Base-by-base conservation (phyloP, 1,140 invertebrate genomes). In the Zaprionus lachaisei region DNA sequence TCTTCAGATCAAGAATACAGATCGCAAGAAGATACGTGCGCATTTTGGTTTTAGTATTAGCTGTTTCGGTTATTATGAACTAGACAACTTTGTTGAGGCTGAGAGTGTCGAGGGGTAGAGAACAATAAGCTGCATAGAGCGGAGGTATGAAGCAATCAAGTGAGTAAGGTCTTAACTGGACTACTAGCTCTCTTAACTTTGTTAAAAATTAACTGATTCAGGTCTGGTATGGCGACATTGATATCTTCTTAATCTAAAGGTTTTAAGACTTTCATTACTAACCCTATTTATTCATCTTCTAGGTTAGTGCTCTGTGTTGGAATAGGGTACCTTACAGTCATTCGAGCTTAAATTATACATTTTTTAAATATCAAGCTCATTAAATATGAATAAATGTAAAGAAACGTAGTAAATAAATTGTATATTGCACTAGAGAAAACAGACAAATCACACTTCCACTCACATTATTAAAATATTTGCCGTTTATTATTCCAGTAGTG, bases 1-100 rank as follows among this genome's bases (percentile, higher is more conserved):
- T 73, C 63, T 74, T 28, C 12, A 74, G 66, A 47, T 14, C 12
- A 11, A 44, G 49, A 24, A 61, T 58, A 58, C 7, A 73, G 37
- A 61, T 44, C 6, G 14, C 17, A 44, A n/a, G 54, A 12, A 26
- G 70, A 66, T 72, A 66, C n/a, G 15, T 37, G 12, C 11, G 11
- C 47, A 22, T 14, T 26, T 28, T 51, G 44, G 38, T 24, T 14
- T 34, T 37, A 51, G 56, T 54, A 54, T 69, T 51, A 61, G 57
- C 34, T 31, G n/a, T 37, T 61, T 34, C 31, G 5, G 2, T 28
- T 28, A 44, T 24, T 22, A 6, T 12, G 15, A 9, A n/a, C 17
- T 47, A 60, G 24, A 61, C 26, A 22, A 60, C 22, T 71, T 24
- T 56, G 24, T 51, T 69, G 22, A 22, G 47, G 0, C 2, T 34